Evolutionary conservation across 2,888 invertebrate genomes (phyloP).

Genomic region (Caenorhabditis sp.): DNA sequence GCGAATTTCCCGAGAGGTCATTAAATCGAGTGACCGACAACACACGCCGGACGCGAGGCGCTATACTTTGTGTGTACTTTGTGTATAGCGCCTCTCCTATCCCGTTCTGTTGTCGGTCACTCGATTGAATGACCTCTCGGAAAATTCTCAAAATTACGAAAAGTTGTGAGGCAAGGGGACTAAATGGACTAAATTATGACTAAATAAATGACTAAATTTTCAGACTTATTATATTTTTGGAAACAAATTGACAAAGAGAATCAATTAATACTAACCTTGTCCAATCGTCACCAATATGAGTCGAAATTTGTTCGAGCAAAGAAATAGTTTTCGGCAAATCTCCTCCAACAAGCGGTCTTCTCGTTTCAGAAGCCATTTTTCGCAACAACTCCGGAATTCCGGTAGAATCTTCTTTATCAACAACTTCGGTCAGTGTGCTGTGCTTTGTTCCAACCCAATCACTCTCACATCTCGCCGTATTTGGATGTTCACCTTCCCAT

Average conservation of each 20-base stretch:
- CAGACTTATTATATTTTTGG: background rate
- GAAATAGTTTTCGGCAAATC: conserved; percentile 49
- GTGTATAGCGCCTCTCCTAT: too few relatives aligned
- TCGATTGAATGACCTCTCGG: too few relatives aligned
- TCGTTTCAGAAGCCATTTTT: conserved; percentile 21
- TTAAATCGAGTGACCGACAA: too few relatives aligned
- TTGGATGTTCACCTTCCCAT: conserved; percentile 45
- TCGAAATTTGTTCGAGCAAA: conserved; percentile 37
- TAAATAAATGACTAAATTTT: too few relatives aligned
- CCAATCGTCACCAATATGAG: conserved; percentile 36
- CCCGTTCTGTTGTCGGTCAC: too few relatives aligned
- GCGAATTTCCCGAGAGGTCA: too few relatives aligned
- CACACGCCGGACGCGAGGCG: too few relatives aligned
- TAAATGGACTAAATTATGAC: too few relatives aligned
- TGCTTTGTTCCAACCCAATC: conserved; percentile 25
- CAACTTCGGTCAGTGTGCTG: conserved; percentile 17
- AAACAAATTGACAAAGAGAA: background rate
- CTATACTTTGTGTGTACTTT: too few relatives aligned
- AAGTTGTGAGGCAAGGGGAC: too few relatives aligned
- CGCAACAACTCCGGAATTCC: conserved; percentile 45
- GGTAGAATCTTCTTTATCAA: conserved; percentile 18
- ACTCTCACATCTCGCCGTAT: conserved; percentile 40
- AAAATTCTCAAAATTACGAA: too few relatives aligned
- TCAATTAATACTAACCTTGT: conserved; percentile 8
- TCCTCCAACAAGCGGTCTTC: conserved; percentile 53